Base-by-base conservation (phyloP, 2,888 invertebrate species). In the Euphydryas editha region DNA sequence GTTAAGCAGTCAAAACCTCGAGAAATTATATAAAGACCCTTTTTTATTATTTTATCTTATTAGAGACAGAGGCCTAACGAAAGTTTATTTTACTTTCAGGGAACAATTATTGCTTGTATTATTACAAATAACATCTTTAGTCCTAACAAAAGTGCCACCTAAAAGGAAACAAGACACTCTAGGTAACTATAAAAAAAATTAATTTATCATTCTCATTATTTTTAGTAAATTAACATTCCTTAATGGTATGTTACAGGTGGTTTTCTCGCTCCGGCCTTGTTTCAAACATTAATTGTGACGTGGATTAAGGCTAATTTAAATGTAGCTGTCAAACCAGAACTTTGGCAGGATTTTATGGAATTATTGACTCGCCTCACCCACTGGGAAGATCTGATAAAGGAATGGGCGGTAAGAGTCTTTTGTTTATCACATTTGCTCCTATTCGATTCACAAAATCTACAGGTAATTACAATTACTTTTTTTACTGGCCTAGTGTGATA, bases 301-400 rank as follows among this genome's bases (percentile, higher is more conserved):
- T 99, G 99, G 99, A 99, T 99, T 76, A 98, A 98, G 80, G 99
- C 99, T 0, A 99, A 99, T 88, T 94, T 99, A 75, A 98, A 98
- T 85, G 98, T 99, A 7, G 95, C 96, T 4, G 97, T 99, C 68
- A 96, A 97, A 65, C 94, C 96, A 7, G 96, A 97, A 78, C 90
- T 99, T 54, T 99, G 99, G 99, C 98, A 99, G 89, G 96, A 97
- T 82, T 98, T 99, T 83, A 95, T 98, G 80, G 94, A 95, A 69
- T 96, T 98, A 11, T 92, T 99, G 18, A 96, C 97, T 0, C 95
- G 97, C 1, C 94, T 99, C 7, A 98, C 98, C 0, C 96, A 96
- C 74, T 98, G 98, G 96, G 98, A 98, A 81, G 98, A 99, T 82
- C 94, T 99, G 13, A 97, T 99, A 70, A 96, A 96, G 71, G 99